These are phyloP conservation scores for Eupithecia centaureata DNA, from an alignment of 2,888 invertebrate species.

Conservation along the genomic window DNA sequence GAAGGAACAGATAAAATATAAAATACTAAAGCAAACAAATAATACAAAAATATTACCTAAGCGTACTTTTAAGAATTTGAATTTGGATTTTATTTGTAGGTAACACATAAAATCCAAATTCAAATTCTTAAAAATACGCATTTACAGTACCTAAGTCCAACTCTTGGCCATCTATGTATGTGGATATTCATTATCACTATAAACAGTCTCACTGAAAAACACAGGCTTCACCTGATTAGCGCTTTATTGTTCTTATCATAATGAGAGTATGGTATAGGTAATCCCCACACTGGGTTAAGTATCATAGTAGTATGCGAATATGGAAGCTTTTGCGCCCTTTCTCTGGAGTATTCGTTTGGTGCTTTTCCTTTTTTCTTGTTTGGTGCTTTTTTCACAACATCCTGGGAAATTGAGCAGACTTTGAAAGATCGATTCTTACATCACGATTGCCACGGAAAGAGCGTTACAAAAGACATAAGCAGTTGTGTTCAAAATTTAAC, in stretches of 20 bases:
- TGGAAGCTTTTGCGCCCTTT: background rate
- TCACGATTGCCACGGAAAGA: background rate
- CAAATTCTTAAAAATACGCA: too few relatives aligned
- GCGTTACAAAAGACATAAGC: background rate
- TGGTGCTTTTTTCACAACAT: background rate
- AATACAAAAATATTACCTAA: too few relatives aligned
- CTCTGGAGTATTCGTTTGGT: background rate
- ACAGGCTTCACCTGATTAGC: background rate
- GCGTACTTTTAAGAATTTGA: too few relatives aligned
- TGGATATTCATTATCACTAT: background rate
- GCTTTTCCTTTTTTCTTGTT: too few relatives aligned
- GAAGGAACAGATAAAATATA: too few relatives aligned
- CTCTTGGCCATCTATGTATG: too few relatives aligned
- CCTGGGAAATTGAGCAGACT: background rate
- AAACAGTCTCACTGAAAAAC: background rate
- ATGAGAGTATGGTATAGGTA: background rate
- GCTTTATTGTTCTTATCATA: background rate
- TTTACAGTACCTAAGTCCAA: too few relatives aligned
- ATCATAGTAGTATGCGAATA: background rate
- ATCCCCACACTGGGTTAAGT: background rate
- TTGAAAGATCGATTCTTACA: background rate
- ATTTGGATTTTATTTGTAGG: too few relatives aligned
- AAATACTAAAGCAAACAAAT: too few relatives aligned
- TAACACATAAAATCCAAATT: too few relatives aligned
- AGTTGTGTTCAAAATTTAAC: background rate